A percentile compares a stretch with the other conserved stretches of the same genome.
Conservation (phyloP, 2,113 vertebrate genomes). For the Ancistrus triradiatus region DNA sequence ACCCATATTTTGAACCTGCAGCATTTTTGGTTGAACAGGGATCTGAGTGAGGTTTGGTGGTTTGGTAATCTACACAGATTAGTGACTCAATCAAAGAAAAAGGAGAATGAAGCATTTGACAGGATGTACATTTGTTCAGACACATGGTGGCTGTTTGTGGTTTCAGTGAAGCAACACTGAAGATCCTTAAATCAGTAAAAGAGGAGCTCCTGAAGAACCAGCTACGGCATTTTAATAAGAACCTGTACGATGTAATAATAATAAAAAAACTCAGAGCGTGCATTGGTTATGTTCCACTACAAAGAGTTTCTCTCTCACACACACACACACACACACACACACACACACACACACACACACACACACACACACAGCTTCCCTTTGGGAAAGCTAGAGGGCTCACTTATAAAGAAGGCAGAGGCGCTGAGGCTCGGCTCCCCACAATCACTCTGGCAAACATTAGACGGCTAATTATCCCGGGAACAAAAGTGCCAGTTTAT, state of each 20-base stretch:
- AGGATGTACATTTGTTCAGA: too few relatives aligned
- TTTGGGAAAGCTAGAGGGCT: conserved; percentile 67
- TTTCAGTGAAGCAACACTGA: too few relatives aligned
- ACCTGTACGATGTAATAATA: background rate
- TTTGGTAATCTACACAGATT: too few relatives aligned
- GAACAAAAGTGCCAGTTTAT: conserved; percentile 75
- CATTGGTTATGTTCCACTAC: conserved; percentile 42
- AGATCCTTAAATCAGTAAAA: too few relatives aligned
- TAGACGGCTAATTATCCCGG: conserved; percentile 71
- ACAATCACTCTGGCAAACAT: conserved; percentile 62
- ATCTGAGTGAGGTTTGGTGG: too few relatives aligned
- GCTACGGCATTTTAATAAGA: background rate
- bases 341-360: conserved; percentile 16
- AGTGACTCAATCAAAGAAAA: too few relatives aligned
- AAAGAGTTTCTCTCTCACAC: conserved; percentile 28
- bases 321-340: conserved; percentile 3
- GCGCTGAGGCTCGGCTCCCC: conserved; percentile 54
- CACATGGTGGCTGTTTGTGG: too few relatives aligned
- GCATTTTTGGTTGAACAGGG: too few relatives aligned
- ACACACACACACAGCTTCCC: conserved; percentile 37
- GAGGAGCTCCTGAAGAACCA: background rate
- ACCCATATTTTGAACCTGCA: too few relatives aligned
- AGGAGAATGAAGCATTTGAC: too few relatives aligned
- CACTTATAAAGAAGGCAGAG: conserved; percentile 56
- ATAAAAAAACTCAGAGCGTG: conserved; percentile 68